These are phyloP conservation scores for Agelas oroides DNA, from an alignment of 37 sponge, comb jelly and placozoan species.

Conservation along the genomic window DNA sequence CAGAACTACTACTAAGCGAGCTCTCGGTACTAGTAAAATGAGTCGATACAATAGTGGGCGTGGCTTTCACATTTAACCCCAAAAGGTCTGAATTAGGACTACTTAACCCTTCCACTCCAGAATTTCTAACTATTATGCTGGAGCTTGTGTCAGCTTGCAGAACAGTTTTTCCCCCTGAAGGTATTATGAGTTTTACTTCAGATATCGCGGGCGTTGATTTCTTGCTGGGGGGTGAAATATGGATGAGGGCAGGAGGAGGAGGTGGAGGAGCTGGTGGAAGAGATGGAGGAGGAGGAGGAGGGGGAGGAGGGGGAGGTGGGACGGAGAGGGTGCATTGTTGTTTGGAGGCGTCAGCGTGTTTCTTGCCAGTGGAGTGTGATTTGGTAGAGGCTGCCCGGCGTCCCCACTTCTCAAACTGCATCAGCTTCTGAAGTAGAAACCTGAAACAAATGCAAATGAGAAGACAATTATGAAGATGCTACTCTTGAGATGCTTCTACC, in stretches of 20 bases:
- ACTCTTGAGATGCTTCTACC: too few relatives aligned
- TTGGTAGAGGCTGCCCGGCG: too few relatives aligned
- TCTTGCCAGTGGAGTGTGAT: too few relatives aligned
- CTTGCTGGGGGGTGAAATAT: neutral
- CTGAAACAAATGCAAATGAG: constrained; percentile 10
- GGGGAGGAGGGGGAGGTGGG: neutral
- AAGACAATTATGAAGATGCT: neutral
- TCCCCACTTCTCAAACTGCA: constrained; percentile 32
- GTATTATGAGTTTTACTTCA: neutral
- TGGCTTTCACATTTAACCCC: neutral
- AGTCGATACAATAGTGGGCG: neutral
- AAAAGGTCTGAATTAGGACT: neutral
- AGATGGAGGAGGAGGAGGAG: neutral
- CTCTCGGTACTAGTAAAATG: neutral
- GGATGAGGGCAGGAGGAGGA: neutral
- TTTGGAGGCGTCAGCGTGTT: neutral
- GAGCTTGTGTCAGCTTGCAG: too few relatives aligned
- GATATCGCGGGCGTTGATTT: neutral
- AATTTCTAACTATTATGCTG: neutral
- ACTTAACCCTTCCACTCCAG: neutral
- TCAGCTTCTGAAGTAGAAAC: constrained; percentile 48
- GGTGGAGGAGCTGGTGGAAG: neutral
- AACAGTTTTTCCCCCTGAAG: too few relatives aligned
- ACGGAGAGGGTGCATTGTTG: neutral
- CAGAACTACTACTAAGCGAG: constrained; percentile 10